phyloP scores from a whole-genome alignment of 2,888 invertebrate species.

The Willowsia nigromaculata region DNA sequence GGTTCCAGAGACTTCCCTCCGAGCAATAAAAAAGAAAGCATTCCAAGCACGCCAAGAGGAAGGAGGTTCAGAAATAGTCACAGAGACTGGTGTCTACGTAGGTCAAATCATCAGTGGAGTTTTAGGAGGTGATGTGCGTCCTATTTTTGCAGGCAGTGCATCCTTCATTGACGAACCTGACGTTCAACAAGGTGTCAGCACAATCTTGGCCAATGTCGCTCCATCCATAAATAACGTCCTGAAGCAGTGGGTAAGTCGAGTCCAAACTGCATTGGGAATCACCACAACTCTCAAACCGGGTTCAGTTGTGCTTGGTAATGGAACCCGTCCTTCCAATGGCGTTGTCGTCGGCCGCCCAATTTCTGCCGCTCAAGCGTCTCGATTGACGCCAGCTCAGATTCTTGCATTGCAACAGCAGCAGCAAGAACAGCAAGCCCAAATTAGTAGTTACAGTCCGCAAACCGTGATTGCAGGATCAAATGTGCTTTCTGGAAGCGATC shows the following conservation, averaged over 20 bases:
- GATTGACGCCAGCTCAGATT: neutral
- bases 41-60: slow-evolving; percentile 64
- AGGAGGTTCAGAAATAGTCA: neutral
- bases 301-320: neutral
- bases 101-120: slow-evolving; percentile 64
- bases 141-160: slow-evolving; percentile 56
- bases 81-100: slow-evolving; percentile 51
- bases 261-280: slow-evolving; percentile 37
- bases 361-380: neutral
- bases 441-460: neutral
- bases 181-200: slow-evolving; percentile 55
- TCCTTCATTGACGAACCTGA: slow-evolving; percentile 57
- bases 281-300: slow-evolving; percentile 39
- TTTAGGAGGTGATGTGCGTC: slow-evolving; percentile 55
- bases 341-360: slow-evolving; percentile 7
- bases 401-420: neutral
- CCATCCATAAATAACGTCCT: slow-evolving; percentile 42
- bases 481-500: slow-evolving; percentile 8
- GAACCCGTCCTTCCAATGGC: slow-evolving; percentile 43
- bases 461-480: slow-evolving; percentile 8
- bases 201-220: slow-evolving; percentile 54
- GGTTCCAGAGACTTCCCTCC: slow-evolving; percentile 45
- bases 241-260: slow-evolving; percentile 38
- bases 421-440: slow-evolving; percentile 21
- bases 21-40: slow-evolving; percentile 2